Evolutionary conservation across 1,140 invertebrate species (phyloP).

Genomic region (Geopemphigus sp.): DNA sequence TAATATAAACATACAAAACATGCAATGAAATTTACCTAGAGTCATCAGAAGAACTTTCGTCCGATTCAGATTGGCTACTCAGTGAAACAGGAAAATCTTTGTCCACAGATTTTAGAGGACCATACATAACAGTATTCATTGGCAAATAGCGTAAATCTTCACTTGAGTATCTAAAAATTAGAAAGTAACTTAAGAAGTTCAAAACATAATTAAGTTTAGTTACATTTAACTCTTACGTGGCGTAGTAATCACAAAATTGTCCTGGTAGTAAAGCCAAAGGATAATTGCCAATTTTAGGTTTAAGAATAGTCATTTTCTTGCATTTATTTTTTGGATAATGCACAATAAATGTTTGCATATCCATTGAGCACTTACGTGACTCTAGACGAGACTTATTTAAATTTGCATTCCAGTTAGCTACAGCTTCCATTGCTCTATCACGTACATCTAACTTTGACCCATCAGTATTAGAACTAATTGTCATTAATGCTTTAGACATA

Average conservation of each 20-base stretch:
- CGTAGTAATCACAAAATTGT: slow-evolving; percentile 86
- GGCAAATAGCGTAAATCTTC: slow-evolving; percentile 77
- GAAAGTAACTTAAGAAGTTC: slow-evolving; percentile 48
- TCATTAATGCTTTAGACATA: slow-evolving; percentile 11
- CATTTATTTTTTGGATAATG: slow-evolving; percentile 64
- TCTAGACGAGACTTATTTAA: slow-evolving; percentile 74
- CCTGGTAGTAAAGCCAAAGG: slow-evolving; percentile 89
- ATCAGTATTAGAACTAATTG: slow-evolving; percentile 47
- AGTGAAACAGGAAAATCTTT: slow-evolving; percentile 41
- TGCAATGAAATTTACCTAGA: slow-evolving; percentile 57
- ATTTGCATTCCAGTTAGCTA: slow-evolving; percentile 82
- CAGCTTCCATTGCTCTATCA: slow-evolving; percentile 82
- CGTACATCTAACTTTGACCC: slow-evolving; percentile 66
- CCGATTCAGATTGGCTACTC: slow-evolving; percentile 54
- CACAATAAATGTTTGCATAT: slow-evolving; percentile 74
- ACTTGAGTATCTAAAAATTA: slow-evolving; percentile 62
- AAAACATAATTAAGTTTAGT: slow-evolving; percentile 25
- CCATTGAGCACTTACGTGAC: slow-evolving; percentile 67
- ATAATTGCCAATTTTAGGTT: slow-evolving; percentile 70
- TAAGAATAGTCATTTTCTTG: slow-evolving; percentile 58
- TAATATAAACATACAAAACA: slow-evolving; percentile 3
- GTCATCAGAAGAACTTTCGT: slow-evolving; percentile 61
- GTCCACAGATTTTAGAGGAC: slow-evolving; percentile 61
- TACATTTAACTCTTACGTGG: slow-evolving; percentile 56
- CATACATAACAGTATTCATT: slow-evolving; percentile 83